Percentiles rank a stretch among this genome's conserved stretches.
phyloP scores from a whole-genome alignment of 1,140 invertebrate species.

The Palaemon carinicauda region DNA sequence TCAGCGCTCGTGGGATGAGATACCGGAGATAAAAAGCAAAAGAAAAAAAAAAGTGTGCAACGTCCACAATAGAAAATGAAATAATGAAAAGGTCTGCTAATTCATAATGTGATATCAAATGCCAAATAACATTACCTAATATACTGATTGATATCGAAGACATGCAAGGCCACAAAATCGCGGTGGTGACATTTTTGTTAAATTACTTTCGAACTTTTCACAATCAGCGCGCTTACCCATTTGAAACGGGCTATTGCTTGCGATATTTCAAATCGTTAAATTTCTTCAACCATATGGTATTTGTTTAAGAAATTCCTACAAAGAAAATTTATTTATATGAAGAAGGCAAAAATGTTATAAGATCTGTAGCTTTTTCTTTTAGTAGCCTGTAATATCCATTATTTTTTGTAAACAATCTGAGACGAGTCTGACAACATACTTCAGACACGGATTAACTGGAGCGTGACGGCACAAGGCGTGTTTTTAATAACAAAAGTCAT shows the following conservation, averaged over 20 bases:
- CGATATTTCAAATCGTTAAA: background rate
- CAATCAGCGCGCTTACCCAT: background rate
- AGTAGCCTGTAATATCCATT: background rate
- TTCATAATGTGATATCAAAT: background rate
- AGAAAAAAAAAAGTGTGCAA: no score
- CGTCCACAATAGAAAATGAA: no score
- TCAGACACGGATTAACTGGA: background rate
- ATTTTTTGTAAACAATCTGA: constrained; percentile 10
- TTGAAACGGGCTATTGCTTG: background rate
- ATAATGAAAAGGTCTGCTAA: no score
- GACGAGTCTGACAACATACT: background rate
- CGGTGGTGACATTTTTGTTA: background rate
- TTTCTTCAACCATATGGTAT: background rate
- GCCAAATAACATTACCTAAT: no score
- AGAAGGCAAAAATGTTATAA: background rate
- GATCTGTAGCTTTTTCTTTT: background rate
- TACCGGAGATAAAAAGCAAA: no score
- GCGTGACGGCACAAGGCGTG: background rate
- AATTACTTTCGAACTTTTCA: constrained; percentile 7
- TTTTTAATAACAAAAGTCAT: background rate
- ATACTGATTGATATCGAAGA: no score
- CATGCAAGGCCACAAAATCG: no score
- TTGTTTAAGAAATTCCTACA: background rate
- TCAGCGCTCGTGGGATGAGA: no score
- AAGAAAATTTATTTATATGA: background rate